These are phyloP conservation scores for Dermatemys mawii DNA, from an alignment of 2,113 vertebrate genomes.

Conservation along the genomic window DNA sequence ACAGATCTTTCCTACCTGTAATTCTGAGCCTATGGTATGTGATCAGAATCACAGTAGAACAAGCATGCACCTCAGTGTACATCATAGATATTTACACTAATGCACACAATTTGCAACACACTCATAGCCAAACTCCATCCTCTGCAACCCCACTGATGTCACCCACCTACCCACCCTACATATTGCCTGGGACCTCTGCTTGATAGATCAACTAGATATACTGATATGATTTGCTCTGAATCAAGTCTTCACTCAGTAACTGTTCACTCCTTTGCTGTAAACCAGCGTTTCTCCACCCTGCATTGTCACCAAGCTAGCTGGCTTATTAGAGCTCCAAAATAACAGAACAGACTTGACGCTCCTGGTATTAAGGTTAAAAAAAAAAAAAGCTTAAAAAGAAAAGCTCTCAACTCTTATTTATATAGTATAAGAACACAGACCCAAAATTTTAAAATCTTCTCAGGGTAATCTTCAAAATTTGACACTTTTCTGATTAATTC, in stretches of 20 bases:
- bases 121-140: not conserved
- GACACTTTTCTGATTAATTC: too few relatives aligned
- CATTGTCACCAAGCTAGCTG: not conserved
- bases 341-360: not conserved
- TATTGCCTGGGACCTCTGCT: not conserved
- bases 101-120: not conserved
- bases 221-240: not conserved
- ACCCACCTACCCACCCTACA: not conserved
- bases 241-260: not conserved
- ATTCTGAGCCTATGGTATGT: too few relatives aligned
- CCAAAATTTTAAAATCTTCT: too few relatives aligned
- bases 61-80: not conserved
- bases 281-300: not conserved
- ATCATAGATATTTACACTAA: not conserved
- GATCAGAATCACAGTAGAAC: not conserved
- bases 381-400: too few relatives aligned
- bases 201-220: not conserved
- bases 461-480: too few relatives aligned
- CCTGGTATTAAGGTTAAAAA: too few relatives aligned
- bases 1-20: too few relatives aligned
- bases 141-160: not conserved
- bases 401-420: too few relatives aligned
- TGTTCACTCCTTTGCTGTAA: rapidly evolving
- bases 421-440: too few relatives aligned
- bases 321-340: not conserved